These are phyloP conservation scores for Marcusenius ussheri DNA, from an alignment of 2,113 vertebrate species.

Conservation along the genomic window DNA sequence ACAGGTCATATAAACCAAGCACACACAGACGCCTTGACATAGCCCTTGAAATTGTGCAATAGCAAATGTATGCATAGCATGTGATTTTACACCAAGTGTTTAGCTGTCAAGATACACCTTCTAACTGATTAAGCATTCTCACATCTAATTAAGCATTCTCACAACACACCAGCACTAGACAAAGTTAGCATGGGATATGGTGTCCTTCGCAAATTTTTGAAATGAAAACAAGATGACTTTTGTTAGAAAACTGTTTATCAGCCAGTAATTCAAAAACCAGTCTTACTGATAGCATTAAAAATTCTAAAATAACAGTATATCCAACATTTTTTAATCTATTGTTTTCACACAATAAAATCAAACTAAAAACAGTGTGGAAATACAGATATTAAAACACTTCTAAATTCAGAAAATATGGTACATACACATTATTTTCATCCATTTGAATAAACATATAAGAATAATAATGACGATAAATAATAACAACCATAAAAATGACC, in stretches of 20 bases:
- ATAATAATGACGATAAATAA: constrained; percentile 18
- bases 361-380: constrained; percentile 51
- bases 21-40: not conserved
- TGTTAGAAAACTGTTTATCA: not conserved
- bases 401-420: constrained; percentile 55
- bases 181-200: not conserved
- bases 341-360: constrained; percentile 43
- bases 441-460: constrained; percentile 58
- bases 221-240: not conserved
- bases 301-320: not conserved
- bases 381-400: constrained; percentile 57
- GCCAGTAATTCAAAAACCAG: not conserved
- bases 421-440: constrained; percentile 47
- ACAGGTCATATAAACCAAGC: not conserved
- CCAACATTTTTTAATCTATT: constrained; percentile 12
- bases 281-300: not conserved
- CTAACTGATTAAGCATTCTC: not conserved
- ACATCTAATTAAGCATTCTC: not conserved
- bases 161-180: not conserved
- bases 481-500: constrained; percentile 47
- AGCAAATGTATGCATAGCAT: not conserved
- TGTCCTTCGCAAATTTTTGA: not conserved
- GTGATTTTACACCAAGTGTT: not conserved
- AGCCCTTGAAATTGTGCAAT: not conserved
- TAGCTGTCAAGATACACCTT: not conserved